These are phyloP conservation scores for Podabrus alpinus DNA, from an alignment of 2,888 invertebrate genomes.

Conservation along the genomic window DNA sequence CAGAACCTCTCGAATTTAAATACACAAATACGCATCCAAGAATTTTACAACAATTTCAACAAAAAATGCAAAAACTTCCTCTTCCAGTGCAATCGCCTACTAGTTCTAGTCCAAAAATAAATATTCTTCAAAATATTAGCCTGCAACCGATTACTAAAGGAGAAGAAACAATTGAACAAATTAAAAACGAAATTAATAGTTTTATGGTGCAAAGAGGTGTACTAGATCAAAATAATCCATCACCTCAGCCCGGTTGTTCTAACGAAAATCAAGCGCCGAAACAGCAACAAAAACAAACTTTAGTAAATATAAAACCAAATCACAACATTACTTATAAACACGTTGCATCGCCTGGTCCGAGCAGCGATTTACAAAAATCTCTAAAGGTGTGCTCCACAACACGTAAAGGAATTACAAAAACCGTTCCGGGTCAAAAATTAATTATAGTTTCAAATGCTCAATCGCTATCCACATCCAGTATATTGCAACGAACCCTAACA, in stretches of 20 bases:
- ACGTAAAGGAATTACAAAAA: slow-evolving; percentile 45
- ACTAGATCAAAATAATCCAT: slow-evolving; percentile 25
- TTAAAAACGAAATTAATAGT: slow-evolving; percentile 24
- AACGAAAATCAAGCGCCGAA: slow-evolving; percentile 46
- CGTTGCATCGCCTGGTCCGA: slow-evolving; percentile 34
- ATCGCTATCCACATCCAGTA: slow-evolving; percentile 50
- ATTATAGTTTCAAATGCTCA: slow-evolving; percentile 54
- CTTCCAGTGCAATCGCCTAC: slow-evolving; percentile 22
- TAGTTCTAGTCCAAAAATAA: slow-evolving; percentile 46
- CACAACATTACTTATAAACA: slow-evolving; percentile 41
- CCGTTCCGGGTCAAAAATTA: slow-evolving; percentile 49
- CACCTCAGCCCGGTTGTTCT: slow-evolving; percentile 37
- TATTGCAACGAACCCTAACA: slow-evolving; percentile 51
- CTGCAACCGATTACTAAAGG: slow-evolving; percentile 36
- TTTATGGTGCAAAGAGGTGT: slow-evolving; percentile 26
- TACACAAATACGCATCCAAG: slow-evolving; percentile 19
- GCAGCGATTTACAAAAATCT: slow-evolving; percentile 40
- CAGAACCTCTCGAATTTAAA: slow-evolving; percentile 11
- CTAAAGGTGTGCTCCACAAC: slow-evolving; percentile 45
- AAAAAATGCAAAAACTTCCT: slow-evolving; percentile 34
- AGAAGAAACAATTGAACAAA: slow-evolving; percentile 36
- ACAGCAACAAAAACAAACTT: slow-evolving; percentile 37
- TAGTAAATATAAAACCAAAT: slow-evolving; percentile 41
- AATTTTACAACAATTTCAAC: slow-evolving; percentile 31
- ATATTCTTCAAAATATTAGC: slow-evolving; percentile 49